These are phyloP conservation scores for Sphaerophoria taeniata DNA, from an alignment of 2,888 invertebrate species.

Conservation along the genomic window DNA sequence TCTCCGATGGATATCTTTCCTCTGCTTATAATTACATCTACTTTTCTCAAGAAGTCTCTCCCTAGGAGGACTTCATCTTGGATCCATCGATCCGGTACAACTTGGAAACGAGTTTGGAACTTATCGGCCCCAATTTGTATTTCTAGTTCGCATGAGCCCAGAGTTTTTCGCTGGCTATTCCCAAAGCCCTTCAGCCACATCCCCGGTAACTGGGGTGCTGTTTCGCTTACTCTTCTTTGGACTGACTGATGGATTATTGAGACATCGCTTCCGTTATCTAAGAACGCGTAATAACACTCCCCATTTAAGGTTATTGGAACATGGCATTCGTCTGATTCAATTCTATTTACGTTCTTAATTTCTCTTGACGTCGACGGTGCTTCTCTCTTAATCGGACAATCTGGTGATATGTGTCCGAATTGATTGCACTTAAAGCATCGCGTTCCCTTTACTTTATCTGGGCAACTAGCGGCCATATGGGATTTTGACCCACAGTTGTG, in stretches of 20 bases:
- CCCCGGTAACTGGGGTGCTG: neutral
- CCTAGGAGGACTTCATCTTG: neutral
- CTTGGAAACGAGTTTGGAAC: neutral
- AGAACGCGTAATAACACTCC: neutral
- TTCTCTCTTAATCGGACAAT: conserved; percentile 2
- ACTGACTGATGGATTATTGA: neutral
- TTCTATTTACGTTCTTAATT: neutral
- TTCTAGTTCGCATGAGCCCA: neutral
- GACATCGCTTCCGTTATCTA: neutral
- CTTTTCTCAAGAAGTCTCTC: neutral
- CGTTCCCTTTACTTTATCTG: conserved; percentile 28
- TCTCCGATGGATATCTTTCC: neutral
- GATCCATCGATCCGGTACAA: neutral
- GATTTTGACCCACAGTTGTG: conserved; percentile 16
- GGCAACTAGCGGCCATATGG: conserved; percentile 23
- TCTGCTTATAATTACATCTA: no score
- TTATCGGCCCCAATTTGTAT: neutral
- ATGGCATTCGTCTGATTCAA: neutral
- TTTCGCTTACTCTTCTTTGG: neutral
- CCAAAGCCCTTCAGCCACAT: conserved; percentile 1
- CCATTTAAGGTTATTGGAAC: neutral
- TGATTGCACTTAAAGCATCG: conserved; percentile 34
- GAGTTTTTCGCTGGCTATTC: neutral
- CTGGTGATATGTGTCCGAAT: conserved; percentile 22
- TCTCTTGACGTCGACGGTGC: neutral